Evolutionary conservation across 1,140 invertebrate genomes (phyloP), one percentile per base, ranked within the genome.

Genomic region (Bombus confusus): DNA sequence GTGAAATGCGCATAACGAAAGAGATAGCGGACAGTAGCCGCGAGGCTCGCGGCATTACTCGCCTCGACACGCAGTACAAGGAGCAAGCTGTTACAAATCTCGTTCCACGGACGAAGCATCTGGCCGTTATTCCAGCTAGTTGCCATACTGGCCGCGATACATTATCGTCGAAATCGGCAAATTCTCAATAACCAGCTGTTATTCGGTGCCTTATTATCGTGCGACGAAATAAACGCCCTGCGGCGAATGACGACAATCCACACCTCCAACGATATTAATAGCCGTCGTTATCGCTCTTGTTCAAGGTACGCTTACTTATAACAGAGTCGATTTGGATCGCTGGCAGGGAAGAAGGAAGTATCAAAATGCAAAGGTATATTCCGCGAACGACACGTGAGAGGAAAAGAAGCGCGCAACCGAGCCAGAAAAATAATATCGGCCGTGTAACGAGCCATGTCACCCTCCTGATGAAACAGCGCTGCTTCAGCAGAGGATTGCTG

Each of bases 381-480:
- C 6, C 12, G 18, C 64, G 77, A 47, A 12, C 62, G n/a, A 52
- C 47, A 18, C 47, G 13, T 12, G 64, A 68, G 25, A 84, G 43
- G n/a, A 75, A 87, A 47, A 47, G 47, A 47, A 18, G 47, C 47
- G 18, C 6, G 47, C 47, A 68, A 59, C 62, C 77, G 68, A 69
- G 37, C 34, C 71, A 80, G 78, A 75, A 64, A 78, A 68, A 85
- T 88, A 88, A 88, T 84, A 80, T 88, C 81, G 77, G 34, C 47
- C 15, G 37, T 68, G n/a, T 85, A 85, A 85, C 68, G 52, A 72
- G 52, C 62, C 43, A 64, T 85, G 62, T 37, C 37, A 64, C 73
- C 72, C 78, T 73, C 25, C 43, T 43, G 73, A 88, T 52, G 72
- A 72, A 62, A 82, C 80, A 81, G 75, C 47, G 82, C 82, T 85